Percentiles rank a stretch among this genome's conserved stretches.
Evolutionary conservation across 2,797 vertebrate species (phyloP).

Genomic region (Geotrypetes seraphini): DNA sequence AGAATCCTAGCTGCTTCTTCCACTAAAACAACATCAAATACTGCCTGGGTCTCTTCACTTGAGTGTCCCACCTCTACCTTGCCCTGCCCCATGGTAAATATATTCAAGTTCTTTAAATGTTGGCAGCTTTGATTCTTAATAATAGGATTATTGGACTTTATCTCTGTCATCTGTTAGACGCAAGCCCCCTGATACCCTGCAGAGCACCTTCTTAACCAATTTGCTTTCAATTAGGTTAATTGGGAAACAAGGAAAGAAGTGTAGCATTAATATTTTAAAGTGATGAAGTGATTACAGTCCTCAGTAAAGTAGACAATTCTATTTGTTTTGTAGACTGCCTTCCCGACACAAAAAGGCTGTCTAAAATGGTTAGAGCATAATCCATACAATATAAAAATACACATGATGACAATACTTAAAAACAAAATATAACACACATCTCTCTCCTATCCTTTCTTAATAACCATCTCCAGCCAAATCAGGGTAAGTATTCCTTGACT

Average conservation of each 20-base stretch:
- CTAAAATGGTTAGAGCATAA: too few relatives aligned
- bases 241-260: conserved; percentile 64
- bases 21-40: too few relatives aligned
- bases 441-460: too few relatives aligned
- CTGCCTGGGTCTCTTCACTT: too few relatives aligned
- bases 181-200: conserved; percentile 74
- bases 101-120: conserved; percentile 76
- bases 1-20: too few relatives aligned
- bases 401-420: too few relatives aligned
- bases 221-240: conserved; percentile 75
- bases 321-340: too few relatives aligned
- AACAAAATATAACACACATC: too few relatives aligned
- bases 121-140: conserved; percentile 75
- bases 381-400: too few relatives aligned
- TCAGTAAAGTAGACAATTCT: conserved; percentile 43
- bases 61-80: conserved; percentile 16
- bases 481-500: too few relatives aligned
- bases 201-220: conserved; percentile 73
- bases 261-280: conserved; percentile 68
- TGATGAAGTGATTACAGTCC: conserved; percentile 65
- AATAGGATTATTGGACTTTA: conserved; percentile 77
- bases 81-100: conserved; percentile 50
- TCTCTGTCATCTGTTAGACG: conserved; percentile 84
- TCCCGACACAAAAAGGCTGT: too few relatives aligned
- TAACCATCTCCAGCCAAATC: too few relatives aligned